Percentiles rank a stretch among this genome's conserved stretches.
Conservation (phyloP, 2,113 vertebrate species). For the Regulus satrapa region DNA sequence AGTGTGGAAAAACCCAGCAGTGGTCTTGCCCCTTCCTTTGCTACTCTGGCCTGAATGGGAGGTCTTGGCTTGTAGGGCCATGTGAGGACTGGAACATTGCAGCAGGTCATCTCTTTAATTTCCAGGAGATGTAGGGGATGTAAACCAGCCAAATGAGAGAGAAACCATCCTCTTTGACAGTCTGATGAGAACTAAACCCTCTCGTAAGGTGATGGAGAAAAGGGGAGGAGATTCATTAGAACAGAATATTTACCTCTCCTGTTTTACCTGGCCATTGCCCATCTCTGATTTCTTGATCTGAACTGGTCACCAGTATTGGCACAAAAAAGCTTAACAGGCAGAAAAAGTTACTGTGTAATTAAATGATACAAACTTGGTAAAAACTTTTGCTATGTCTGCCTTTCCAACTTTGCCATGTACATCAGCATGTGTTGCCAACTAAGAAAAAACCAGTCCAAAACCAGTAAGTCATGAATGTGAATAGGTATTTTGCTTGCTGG, state of each 20-base stretch:
- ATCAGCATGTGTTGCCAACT: not conserved
- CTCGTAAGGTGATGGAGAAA: not conserved
- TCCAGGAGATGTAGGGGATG: not conserved
- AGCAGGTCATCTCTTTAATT: not conserved
- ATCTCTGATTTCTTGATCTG: not conserved
- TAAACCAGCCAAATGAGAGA: not conserved
- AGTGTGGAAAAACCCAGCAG: not conserved
- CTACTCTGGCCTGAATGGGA: not conserved
- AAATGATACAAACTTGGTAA: not conserved
- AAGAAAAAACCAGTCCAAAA: not conserved
- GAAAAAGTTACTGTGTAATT: not conserved
- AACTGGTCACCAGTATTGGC: not conserved
- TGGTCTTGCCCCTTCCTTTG: not conserved
- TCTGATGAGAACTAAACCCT: not conserved
- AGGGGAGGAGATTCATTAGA: not conserved
- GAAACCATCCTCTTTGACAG: not conserved
- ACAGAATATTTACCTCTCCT: not conserved
- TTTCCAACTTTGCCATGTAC: not conserved
- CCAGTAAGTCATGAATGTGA: not conserved
- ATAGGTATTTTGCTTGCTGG: not conserved
- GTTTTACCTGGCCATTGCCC: not conserved
- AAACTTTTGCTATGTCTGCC: not conserved
- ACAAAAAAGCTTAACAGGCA: not conserved
- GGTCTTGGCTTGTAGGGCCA: not conserved
- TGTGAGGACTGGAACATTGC: not conserved